These are phyloP conservation scores for Dryomyza anilis DNA, from an alignment of 2,888 invertebrate genomes.

Conservation along the genomic window DNA sequence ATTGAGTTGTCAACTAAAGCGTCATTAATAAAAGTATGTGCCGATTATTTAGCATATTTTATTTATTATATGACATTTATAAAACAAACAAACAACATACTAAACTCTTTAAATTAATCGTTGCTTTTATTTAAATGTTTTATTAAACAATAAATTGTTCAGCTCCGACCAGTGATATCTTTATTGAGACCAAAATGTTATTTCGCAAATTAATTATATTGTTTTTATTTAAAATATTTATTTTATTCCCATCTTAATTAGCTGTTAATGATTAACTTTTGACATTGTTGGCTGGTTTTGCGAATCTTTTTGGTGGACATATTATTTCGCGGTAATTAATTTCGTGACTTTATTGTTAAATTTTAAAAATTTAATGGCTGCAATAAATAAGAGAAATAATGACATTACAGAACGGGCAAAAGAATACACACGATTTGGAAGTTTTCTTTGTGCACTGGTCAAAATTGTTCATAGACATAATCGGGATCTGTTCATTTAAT, in stretches of 20 bases:
- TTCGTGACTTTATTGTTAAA: too few species aligned
- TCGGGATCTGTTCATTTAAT: too few species aligned
- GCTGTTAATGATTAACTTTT: background rate
- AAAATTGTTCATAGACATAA: too few species aligned
- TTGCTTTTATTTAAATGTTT: conserved; percentile 20
- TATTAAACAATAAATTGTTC: conserved; percentile 6
- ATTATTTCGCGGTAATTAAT: too few species aligned
- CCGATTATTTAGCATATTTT: background rate
- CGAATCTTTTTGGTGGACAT: too few species aligned
- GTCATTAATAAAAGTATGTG: background rate
- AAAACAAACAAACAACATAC: background rate
- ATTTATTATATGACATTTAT: background rate
- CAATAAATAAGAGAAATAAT: too few species aligned
- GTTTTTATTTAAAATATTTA: too few species aligned
- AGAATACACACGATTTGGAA: too few species aligned
- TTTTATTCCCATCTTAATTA: conserved; percentile 6
- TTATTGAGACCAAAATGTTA: conserved; percentile 10
- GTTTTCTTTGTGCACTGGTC: too few species aligned
- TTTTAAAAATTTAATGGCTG: too few species aligned
- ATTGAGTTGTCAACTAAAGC: background rate
- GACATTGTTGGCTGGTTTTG: background rate
- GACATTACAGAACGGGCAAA: too few species aligned
- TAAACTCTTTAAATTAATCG: conserved; percentile 10
- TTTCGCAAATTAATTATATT: conserved; percentile 36
- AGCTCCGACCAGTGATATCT: conserved; percentile 8